Evolutionary conservation across 2,797 vertebrate species (phyloP), one percentile per base, ranked within the genome.

Genomic region (Neomorphus geoffroyi): DNA sequence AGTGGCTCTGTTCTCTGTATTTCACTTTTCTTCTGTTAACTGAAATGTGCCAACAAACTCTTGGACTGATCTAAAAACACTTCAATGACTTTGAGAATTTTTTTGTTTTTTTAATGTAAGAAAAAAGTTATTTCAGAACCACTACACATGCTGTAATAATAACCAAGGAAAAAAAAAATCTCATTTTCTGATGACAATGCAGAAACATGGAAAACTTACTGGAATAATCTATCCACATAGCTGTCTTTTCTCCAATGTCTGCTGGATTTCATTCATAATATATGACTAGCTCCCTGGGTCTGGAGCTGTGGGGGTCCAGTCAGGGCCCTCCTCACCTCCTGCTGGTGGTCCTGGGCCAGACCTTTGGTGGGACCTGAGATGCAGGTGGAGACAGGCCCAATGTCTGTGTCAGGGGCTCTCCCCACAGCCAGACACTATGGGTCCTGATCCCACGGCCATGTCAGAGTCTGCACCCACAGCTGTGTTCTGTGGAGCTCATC

Each of bases 241-340:
- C 0, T 26, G 4, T 33, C 2, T 7, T 39, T 71, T n/a, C 22
- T 9, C 48, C 10, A 39, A 0, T 21, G 19, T 28, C 33, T n/a
- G 15, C 9, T 61, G n/a, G 10, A 39, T 50, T 71, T 39, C 35
- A 39, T 56, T 37, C 7, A 6, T 18, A 32, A 2, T 35, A 4
- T 15, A 30, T 6, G 10, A 53, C 7, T 0, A 1, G 14, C 7
- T 33, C 1, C 22, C 18, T 15, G 8, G 9, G 10, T 24, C n/a
- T 1, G 0, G 23, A 56, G 51, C 23, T 26, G 5, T 12, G 1
- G 0, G 11, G 1, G 10, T 57, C 13, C 0, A 0, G 16, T 69
- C 21, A 57, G 37, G 27, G 11, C 7, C 4, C 26, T 41, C 7
- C 6, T 7, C 16, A 51, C 7, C 5, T 54, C 30, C n/a, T 82